These are phyloP conservation scores for Parnassius glacialis DNA, from an alignment of 2,888 invertebrate genomes.

Conservation along the genomic window DNA sequence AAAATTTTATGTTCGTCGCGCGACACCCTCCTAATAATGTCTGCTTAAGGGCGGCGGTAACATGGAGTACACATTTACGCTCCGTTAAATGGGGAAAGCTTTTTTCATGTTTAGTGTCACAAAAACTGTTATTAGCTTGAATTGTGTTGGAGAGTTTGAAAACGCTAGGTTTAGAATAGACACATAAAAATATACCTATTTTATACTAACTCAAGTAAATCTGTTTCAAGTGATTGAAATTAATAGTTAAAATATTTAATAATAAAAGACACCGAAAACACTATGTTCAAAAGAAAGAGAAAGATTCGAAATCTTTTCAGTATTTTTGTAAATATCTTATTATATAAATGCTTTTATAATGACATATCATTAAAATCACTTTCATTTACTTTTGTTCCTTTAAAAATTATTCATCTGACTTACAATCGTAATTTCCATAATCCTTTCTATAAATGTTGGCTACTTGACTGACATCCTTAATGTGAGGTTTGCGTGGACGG, in stretches of 20 bases:
- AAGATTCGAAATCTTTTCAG: too few relatives aligned
- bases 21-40: constrained; percentile 78
- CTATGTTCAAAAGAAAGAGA: too few relatives aligned
- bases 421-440: constrained; percentile 35
- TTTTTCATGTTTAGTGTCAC: constrained; percentile 81
- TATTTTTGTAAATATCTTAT: too few relatives aligned
- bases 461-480: constrained; percentile 70
- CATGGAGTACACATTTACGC: constrained; percentile 80
- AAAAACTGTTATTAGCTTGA: constrained; percentile 80
- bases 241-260: too few relatives aligned
- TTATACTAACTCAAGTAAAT: too few relatives aligned
- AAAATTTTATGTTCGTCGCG: constrained; percentile 72
- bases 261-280: too few relatives aligned
- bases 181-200: too few relatives aligned
- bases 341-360: too few relatives aligned
- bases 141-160: constrained; percentile 56
- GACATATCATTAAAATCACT: too few relatives aligned
- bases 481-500: constrained; percentile 73
- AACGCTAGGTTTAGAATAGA: too few relatives aligned
- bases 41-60: constrained; percentile 78
- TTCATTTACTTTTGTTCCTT: not conserved
- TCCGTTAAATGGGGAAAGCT: constrained; percentile 79
- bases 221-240: too few relatives aligned
- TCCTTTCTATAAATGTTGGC: constrained; percentile 42
- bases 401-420: constrained; percentile 21